Evolutionary conservation across 1,140 invertebrate genomes (phyloP), one percentile per base, ranked within the genome.

Genomic region (Papilio xuthus): DNA sequence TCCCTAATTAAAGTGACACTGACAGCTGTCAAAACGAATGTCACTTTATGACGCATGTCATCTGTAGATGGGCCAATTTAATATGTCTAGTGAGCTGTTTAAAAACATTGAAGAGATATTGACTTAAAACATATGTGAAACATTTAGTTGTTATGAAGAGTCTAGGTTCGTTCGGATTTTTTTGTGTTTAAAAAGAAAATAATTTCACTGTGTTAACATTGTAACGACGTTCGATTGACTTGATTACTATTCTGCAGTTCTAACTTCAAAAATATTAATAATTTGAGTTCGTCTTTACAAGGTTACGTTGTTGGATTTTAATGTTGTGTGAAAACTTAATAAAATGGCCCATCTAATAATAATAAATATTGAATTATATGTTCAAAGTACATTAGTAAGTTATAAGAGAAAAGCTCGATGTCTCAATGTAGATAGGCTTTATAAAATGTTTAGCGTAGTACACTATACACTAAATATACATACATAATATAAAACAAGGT

Each of bases 341-440:
- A n/a, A n/a, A n/a, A n/a, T n/a, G n/a, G n/a, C n/a, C n/a, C n/a
- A n/a, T n/a, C n/a, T n/a, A n/a, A n/a, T n/a, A n/a, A n/a, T n/a
- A n/a, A n/a, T n/a, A n/a, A n/a, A n/a, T n/a, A n/a, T n/a, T n/a
- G n/a, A n/a, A n/a, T n/a, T n/a, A n/a, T n/a, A 56, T 63, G 12
- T n/a, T 26, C 15, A 28, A 28, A 63, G 60, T 63, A 63, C 60
- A 63, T n/a, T n/a, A n/a, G n/a, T 63, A 28, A 63, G 4, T 13
- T 28, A 10, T 4, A 2, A 8, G 7, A 56, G 7, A 26, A 26
- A 60, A 60, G 6, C 20, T 23, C 50, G 50, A 9, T 60, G 60
- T 63, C 60, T 63, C 60, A 63, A 28, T 63, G 9, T 63, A 63
- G 60, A 63, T 63, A 63, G 26, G 60, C 56, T 60, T 28, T 28